Percentiles rank a stretch among this genome's conserved stretches.
Conservation (phyloP, 2,888 invertebrate species). For the Kryphioiulus occultus region DNA sequence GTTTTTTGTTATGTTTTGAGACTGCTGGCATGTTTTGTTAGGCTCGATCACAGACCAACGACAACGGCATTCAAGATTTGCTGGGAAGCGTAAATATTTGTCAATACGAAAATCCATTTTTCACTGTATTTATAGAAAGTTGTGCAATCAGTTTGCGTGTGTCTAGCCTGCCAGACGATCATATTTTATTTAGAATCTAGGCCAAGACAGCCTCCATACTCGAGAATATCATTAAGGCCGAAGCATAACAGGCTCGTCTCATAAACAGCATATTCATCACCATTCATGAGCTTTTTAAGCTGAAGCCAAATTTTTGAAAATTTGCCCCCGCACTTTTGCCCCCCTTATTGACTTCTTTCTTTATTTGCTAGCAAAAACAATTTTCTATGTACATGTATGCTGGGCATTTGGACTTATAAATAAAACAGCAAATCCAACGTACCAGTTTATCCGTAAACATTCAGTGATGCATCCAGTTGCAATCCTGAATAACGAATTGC, state of each 20-base stretch:
- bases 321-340: neutral
- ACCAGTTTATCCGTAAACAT: no score
- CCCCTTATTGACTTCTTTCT: neutral
- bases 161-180: neutral
- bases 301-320: neutral
- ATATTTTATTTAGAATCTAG: conserved; percentile 22
- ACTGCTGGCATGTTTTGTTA: neutral
- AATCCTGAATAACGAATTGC: no score
- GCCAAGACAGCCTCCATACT: neutral
- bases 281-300: neutral
- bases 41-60: no score
- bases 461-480: no score
- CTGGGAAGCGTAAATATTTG: neutral
- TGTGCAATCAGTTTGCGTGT: neutral
- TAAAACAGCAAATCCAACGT: no score
- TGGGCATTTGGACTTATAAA: no score
- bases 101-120: conserved; percentile 1
- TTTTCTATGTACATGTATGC: no score
- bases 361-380: no score
- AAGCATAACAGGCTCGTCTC: neutral
- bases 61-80: neutral
- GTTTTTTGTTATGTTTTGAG: neutral
- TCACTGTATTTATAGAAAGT: neutral
- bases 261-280: neutral
- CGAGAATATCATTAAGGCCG: neutral